Conservation (phyloP, 2,888 invertebrate species). For the Drosophila acutilabella region DNA sequence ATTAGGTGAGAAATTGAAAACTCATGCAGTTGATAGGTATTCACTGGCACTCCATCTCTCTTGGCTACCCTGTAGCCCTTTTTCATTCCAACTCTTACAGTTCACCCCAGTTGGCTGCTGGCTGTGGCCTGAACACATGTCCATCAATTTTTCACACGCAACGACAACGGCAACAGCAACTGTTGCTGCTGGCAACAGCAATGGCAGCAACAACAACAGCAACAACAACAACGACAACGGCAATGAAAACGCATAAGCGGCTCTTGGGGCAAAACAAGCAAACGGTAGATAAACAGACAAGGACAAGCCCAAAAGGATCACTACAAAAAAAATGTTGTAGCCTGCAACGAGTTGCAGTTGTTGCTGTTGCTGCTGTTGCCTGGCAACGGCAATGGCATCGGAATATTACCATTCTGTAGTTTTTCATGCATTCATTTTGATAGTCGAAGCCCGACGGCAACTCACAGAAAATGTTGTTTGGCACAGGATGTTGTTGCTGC, state of each 20-base stretch:
- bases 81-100: neutral
- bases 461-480: constrained; percentile 59
- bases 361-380: constrained; percentile 24
- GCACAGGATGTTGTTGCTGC: constrained; percentile 4
- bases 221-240: constrained; percentile 22
- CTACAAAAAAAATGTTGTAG: constrained; percentile 9
- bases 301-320: constrained; percentile 42
- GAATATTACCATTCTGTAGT: constrained; percentile 75
- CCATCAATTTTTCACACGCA: constrained; percentile 66
- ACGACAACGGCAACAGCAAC: constrained; percentile 29
- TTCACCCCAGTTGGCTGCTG: constrained; percentile 5
- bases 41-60: constrained; percentile 1
- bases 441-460: constrained; percentile 57
- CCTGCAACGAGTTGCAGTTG: constrained; percentile 45
- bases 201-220: constrained; percentile 11
- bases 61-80: too few species aligned
- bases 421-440: constrained; percentile 77
- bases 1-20: constrained; percentile 66
- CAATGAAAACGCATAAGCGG: constrained; percentile 66
- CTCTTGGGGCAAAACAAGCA: constrained; percentile 42
- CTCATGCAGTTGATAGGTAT: constrained; percentile 40
- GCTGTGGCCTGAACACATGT: constrained; percentile 54
- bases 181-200: constrained; percentile 56
- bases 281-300: constrained; percentile 66
- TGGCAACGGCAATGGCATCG: constrained; percentile 58